Evolutionary conservation across 2,888 invertebrate species (phyloP), one percentile per base, ranked within the genome.

Genomic region (Drosophila lutescens): DNA sequence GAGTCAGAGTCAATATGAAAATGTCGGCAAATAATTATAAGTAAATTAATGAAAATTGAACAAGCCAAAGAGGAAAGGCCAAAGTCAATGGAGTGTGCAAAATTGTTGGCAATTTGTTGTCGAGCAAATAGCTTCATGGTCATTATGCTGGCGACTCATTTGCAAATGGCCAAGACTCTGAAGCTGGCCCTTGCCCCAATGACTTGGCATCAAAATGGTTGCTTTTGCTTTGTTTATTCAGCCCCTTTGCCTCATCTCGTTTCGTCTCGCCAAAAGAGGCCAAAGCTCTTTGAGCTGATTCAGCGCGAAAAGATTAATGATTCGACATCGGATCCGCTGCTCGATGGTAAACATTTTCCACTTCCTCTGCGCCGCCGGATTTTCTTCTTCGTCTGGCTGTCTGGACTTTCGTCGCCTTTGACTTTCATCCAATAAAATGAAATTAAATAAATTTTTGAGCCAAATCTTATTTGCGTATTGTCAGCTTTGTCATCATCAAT

Each of bases 291-390:
- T 60, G 44, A 76, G 88, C 85, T 85, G 89, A 86, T 86, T 86
- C 85, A 86, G 85, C 85, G 75, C 53, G 73, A 89, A 78, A 85
- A 86, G 85, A 86, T 86, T 86, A 86, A 86, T 87, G 86, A 83
- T 85, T 85, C 69, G 74, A 54, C 77, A 80, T 76, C 60, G 80
- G 72, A 69, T 75, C 71, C 72, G 47, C 62, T 50, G 41, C 53
- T 46, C 51, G 68, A 47, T 69, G 46, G 71, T 71, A 71, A 71
- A 62, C 60, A 61, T 62, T 66, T 59, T 59, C 43, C 49, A 43
- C 17, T 63, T 63, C 44, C 57, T 43, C 23, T 36, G 53, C 36
- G 36, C 40, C 34, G 49, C 17, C 54, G 54, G 54, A 40, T 43
- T 38, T 38, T 32, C 17, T 8, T 49, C 38, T 32, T 32, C 17